Conservation (phyloP, 2,113 vertebrate genomes). For the Sphyrna mokarran region DNA sequence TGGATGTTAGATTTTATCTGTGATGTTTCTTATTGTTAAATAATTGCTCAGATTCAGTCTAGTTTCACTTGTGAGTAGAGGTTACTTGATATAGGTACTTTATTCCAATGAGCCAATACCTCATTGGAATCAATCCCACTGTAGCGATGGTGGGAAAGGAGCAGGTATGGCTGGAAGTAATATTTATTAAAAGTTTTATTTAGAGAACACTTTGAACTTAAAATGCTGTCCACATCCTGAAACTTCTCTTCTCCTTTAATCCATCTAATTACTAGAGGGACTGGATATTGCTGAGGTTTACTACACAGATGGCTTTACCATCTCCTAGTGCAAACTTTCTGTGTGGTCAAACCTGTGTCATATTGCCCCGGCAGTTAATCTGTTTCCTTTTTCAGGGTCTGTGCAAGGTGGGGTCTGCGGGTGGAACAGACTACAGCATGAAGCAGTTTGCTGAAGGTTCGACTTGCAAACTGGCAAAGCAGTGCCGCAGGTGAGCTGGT, state of each 20-base stretch:
- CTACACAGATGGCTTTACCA: background rate
- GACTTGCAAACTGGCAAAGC: constrained; percentile 86
- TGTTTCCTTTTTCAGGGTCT: constrained; percentile 66
- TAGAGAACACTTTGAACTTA: background rate
- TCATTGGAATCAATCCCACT: no score
- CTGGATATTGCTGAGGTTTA: background rate
- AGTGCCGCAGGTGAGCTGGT: constrained; percentile 84
- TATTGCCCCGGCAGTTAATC: background rate
- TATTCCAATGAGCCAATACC: background rate
- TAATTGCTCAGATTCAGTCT: background rate
- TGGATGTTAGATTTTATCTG: background rate
- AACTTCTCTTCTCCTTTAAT: background rate
- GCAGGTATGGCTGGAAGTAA: background rate
- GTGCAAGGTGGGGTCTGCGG: constrained; percentile 91
- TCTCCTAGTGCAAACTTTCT: background rate
- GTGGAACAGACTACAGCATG: constrained; percentile 97
- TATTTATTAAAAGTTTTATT: background rate
- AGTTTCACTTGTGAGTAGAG: background rate
- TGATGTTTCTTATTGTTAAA: background rate
- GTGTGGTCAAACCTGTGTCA: background rate
- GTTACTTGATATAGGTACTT: background rate
- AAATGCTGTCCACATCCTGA: background rate
- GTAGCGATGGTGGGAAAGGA: background rate
- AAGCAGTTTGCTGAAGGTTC: constrained; percentile 98
- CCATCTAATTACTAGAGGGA: background rate